phyloP scores from a whole-genome alignment of 35 echinoderm and acorn worm genomes.

The Apostichopus japonicus region DNA sequence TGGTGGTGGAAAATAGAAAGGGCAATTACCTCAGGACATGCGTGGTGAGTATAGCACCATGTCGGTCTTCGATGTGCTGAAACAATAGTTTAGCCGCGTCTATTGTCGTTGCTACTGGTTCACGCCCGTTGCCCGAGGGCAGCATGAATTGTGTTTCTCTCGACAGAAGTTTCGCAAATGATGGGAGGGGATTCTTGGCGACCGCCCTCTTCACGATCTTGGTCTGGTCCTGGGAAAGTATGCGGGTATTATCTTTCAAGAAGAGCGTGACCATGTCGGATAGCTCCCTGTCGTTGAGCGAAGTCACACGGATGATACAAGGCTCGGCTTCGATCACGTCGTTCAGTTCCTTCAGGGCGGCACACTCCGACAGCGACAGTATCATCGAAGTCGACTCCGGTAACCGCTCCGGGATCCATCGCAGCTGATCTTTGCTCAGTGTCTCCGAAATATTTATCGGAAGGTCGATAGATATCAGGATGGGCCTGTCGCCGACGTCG shows the following conservation, averaged over 20 bases:
- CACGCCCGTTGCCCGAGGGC: slow-evolving; percentile 92
- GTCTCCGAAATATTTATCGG: slow-evolving; percentile 62
- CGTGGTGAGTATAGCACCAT: slow-evolving; percentile 70
- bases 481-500: slow-evolving; percentile 60
- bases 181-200: slow-evolving; percentile 82
- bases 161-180: slow-evolving; percentile 93
- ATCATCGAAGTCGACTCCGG: slow-evolving; percentile 72
- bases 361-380: slow-evolving; percentile 75
- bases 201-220: slow-evolving; percentile 91
- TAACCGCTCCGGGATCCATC: slow-evolving; percentile 85
- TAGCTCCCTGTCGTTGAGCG: slow-evolving; percentile 87
- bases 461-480: slow-evolving; percentile 86
- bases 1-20: too few relatives aligned
- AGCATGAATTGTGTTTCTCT: slow-evolving; percentile 87
- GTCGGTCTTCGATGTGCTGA: slow-evolving; percentile 87
- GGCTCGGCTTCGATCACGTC: slow-evolving; percentile 77
- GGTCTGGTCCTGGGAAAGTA: slow-evolving; percentile 82
- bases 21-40: slow-evolving; percentile 72
- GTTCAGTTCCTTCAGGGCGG: slow-evolving; percentile 76
- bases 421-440: slow-evolving; percentile 70
- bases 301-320: slow-evolving; percentile 85
- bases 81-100: slow-evolving; percentile 87
- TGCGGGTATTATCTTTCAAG: slow-evolving; percentile 74
- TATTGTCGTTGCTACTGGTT: slow-evolving; percentile 73
- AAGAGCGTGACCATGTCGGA: slow-evolving; percentile 86